Conservation (phyloP, 2,113 vertebrate genomes). For the Macquaria australasica region DNA sequence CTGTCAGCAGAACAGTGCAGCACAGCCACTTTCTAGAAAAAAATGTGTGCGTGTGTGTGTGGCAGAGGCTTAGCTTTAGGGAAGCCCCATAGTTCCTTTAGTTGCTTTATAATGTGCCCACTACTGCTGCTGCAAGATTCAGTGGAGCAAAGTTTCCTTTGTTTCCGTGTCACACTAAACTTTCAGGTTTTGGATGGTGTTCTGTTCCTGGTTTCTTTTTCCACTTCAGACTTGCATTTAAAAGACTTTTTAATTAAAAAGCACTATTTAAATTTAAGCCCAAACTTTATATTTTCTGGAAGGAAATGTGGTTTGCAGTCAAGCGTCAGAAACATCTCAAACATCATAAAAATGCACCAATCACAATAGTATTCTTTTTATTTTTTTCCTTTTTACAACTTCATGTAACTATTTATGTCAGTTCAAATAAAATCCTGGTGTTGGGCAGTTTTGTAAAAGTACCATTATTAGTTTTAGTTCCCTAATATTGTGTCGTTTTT, state of each 20-base stretch:
- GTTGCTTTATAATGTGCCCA: constrained; percentile 38
- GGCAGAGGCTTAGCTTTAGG: constrained; percentile 45
- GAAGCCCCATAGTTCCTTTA: constrained; percentile 30
- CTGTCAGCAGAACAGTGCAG: constrained; percentile 50
- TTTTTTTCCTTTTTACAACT: not conserved
- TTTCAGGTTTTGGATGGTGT: not conserved
- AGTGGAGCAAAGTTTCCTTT: constrained; percentile 23
- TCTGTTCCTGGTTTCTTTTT: constrained; percentile 4
- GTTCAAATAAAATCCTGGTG: not conserved
- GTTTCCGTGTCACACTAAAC: constrained; percentile 15
- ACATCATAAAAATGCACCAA: not conserved
- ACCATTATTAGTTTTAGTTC: too few species aligned
- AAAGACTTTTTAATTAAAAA: not conserved
- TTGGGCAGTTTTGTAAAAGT: too few species aligned
- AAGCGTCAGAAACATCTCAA: not conserved
- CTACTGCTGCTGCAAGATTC: constrained; percentile 8
- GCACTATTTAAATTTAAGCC: not conserved
- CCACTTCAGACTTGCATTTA: not conserved
- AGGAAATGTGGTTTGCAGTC: not conserved
- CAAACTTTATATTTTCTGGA: not conserved
- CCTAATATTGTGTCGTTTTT: not conserved
- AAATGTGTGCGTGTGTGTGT: constrained; percentile 5
- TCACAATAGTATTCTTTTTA: not conserved
- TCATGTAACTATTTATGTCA: not conserved
- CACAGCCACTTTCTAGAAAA: constrained; percentile 27